Evolutionary conservation across 2,797 vertebrate species (phyloP).

Genomic region (Schizopygopsis pylzovi): DNA sequence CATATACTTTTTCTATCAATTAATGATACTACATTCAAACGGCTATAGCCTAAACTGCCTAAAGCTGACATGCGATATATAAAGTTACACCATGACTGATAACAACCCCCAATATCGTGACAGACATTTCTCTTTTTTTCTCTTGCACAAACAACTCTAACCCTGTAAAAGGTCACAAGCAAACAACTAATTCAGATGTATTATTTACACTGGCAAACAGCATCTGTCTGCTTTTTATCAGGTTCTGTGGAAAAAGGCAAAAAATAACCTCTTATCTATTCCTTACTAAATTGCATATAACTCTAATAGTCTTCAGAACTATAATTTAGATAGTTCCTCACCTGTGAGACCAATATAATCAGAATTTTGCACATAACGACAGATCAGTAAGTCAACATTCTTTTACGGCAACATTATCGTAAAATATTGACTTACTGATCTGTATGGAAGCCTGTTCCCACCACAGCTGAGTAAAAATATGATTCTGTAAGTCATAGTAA

Average conservation of each 20-base stretch:
- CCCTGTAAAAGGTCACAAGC: neutral
- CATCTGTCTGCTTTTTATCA: neutral
- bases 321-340: too few species aligned
- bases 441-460: neutral
- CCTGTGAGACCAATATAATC: neutral
- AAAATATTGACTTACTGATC: neutral
- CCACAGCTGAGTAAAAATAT: neutral
- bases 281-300: neutral
- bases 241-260: conserved; percentile 4
- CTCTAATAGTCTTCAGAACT: neutral
- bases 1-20: neutral
- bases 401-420: neutral
- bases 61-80: neutral
- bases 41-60: neutral
- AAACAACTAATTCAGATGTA: conserved; percentile 12
- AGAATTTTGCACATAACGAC: neutral
- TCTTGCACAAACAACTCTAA: conserved; percentile 20
- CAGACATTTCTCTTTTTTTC: neutral
- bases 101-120: neutral
- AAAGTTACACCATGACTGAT: neutral
- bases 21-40: conserved; percentile 1
- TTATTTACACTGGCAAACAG: conserved; percentile 27
- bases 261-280: neutral
- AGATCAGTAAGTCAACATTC: too few species aligned
- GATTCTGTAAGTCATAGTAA: neutral